These are phyloP conservation scores for Atherinosoma microstoma DNA, from an alignment of 2,797 vertebrate species.

Conservation along the genomic window DNA sequence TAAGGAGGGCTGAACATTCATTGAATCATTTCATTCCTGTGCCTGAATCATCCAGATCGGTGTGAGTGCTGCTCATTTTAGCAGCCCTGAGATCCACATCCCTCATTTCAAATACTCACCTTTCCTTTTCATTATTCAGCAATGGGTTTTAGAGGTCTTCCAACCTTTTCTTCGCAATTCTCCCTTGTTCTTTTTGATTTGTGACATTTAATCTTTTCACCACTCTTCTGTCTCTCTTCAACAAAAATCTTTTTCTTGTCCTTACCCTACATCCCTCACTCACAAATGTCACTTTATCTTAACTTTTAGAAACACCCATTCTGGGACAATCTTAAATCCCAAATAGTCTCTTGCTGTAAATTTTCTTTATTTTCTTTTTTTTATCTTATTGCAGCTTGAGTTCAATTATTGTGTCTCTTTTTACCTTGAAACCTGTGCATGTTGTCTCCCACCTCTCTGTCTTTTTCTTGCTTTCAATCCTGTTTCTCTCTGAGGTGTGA, in stretches of 20 bases:
- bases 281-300: slow-evolving; percentile 47
- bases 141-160: not conserved
- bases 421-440: not conserved
- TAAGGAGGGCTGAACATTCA: slow-evolving; percentile 33
- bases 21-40: slow-evolving; percentile 45
- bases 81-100: not conserved
- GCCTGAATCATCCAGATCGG: slow-evolving; percentile 36
- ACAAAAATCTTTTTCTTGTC: slow-evolving; percentile 16
- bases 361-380: slow-evolving; percentile 2
- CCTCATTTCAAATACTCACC: not conserved
- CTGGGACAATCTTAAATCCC: slow-evolving; percentile 19
- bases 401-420: slow-evolving; percentile 16
- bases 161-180: slow-evolving; percentile 25
- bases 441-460: slow-evolving; percentile 5
- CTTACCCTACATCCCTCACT: slow-evolving; percentile 20
- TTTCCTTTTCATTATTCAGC: not conserved
- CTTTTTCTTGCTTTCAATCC: slow-evolving; percentile 22
- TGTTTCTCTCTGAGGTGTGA: slow-evolving; percentile 57
- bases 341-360: slow-evolving; percentile 6
- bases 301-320: slow-evolving; percentile 12
- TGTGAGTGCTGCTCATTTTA: slow-evolving; percentile 18
- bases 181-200: slow-evolving; percentile 41
- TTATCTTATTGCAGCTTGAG: not conserved
- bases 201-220: slow-evolving; percentile 41
- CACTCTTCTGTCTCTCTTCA: slow-evolving; percentile 3